Conservation (phyloP, 2,797 vertebrate genomes). For the Ctenopoma multispine region DNA sequence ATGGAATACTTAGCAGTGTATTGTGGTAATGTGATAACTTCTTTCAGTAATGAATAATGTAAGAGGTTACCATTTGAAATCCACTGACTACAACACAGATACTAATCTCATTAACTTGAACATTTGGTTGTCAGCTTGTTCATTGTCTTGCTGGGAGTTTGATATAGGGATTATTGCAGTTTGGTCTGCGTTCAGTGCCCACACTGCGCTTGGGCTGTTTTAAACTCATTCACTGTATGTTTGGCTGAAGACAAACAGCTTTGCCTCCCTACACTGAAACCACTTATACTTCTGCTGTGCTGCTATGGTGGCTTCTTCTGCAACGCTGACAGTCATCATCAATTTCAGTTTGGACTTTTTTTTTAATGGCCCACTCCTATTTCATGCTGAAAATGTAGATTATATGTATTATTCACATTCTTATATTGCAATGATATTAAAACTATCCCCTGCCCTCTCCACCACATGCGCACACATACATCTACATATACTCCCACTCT, state of each 20-base stretch:
- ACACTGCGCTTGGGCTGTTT: background rate
- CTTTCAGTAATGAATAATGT: too few relatives aligned
- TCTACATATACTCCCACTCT: constrained; percentile 5
- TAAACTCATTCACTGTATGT: constrained; percentile 26
- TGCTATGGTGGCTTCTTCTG: background rate
- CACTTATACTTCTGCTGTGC: constrained; percentile 34
- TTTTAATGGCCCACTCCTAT: constrained; percentile 47
- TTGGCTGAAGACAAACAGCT: constrained; percentile 7
- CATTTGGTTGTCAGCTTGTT: background rate
- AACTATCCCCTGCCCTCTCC: constrained; percentile 4
- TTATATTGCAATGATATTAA: constrained; percentile 65
- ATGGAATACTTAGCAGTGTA: too few relatives aligned
- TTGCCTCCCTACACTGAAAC: constrained; percentile 30
- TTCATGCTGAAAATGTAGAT: constrained; percentile 62
- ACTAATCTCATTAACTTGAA: too few relatives aligned
- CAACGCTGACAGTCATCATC: constrained; percentile 59
- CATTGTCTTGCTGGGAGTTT: background rate
- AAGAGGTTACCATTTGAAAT: too few relatives aligned
- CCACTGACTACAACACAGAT: too few relatives aligned
- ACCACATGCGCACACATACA: constrained; percentile 8
- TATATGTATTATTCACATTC: constrained; percentile 77
- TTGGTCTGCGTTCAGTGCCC: background rate
- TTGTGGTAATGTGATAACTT: too few relatives aligned
- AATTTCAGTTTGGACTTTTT: constrained; percentile 58
- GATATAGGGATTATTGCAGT: too few relatives aligned